These are phyloP conservation scores for Bothrops alternatus DNA, from an alignment of 2,797 vertebrate genomes.

Conservation along the genomic window DNA sequence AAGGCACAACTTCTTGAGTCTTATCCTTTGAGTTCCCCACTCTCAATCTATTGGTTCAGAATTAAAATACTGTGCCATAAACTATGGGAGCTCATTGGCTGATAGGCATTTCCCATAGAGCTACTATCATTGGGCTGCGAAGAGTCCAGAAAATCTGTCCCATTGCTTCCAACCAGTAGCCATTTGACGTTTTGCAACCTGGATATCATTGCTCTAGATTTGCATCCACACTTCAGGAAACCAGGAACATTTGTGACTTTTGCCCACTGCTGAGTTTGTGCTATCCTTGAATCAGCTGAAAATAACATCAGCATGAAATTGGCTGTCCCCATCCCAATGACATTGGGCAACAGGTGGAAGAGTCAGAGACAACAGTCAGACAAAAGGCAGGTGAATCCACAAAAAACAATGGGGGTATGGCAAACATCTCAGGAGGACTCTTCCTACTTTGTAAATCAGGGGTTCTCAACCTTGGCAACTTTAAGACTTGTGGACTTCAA, in stretches of 20 bases:
- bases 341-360: background rate
- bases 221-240: background rate
- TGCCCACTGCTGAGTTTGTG: background rate
- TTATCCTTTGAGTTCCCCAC: background rate
- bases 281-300: background rate
- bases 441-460: background rate
- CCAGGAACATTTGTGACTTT: background rate
- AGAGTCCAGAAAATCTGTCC: background rate
- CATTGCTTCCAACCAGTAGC: background rate
- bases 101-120: background rate
- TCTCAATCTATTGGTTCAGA: background rate
- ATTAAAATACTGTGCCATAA: background rate
- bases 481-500: too few relatives aligned
- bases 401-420: background rate
- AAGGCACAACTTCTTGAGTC: background rate
- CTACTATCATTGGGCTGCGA: background rate
- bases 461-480: too few relatives aligned
- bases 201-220: background rate
- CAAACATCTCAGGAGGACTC: background rate
- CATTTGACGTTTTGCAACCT: background rate
- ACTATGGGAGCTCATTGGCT: background rate
- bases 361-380: background rate
- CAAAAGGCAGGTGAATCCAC: background rate
- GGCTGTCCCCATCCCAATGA: background rate
- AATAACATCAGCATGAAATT: background rate